Evolutionary conservation across 2,888 invertebrate genomes (phyloP), one percentile per base, ranked within the genome.

Genomic region (Neoitamus cyanurus): DNA sequence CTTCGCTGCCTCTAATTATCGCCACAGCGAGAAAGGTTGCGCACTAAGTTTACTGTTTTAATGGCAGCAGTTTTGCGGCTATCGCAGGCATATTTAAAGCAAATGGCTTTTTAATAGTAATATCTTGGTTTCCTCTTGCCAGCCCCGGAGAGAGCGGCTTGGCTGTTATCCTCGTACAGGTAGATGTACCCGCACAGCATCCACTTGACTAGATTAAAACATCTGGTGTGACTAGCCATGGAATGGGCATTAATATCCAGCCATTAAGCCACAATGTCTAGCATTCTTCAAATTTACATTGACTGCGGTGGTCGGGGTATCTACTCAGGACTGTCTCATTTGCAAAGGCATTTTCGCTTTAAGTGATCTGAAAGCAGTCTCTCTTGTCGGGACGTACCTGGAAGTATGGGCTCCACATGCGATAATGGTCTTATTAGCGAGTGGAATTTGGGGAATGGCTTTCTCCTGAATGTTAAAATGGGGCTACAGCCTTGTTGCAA

Each of bases 101-200:
- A 58, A 80, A 80, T 80, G 58, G 78, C 31, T 58, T 80, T 80
- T 80, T 80, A 80, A 80, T 80, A 58, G 78, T 58, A 58, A 80
- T 80, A 48, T 31, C 30, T 80, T 6, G 58, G 20, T 80, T 80
- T 80, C 78, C 3, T 80, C 58, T 58, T 31, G 58, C 20, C 15
- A 7, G 15, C 11, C 9, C 25, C 11, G 58, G 7, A 58, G 25
- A 58, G 58, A 25, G 58, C 20, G 58, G 58, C 15, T n/a, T 25
- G 15, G 2, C 58, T 58, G 9, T 58, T 15, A 25, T 58, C 58
- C 58, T 73, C 34, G 13, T 36, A 37, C 73, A 73, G 73, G 73
- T 36, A 73, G 73, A 36, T 73, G 73, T 15, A 73, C 34, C 2
- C 5, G 15, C 20, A 48, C 48, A 48, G 20, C 15, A 48, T 48